These are phyloP conservation scores for Camponotus vicinus DNA, from an alignment of 1,140 invertebrate genomes.

Conservation along the genomic window DNA sequence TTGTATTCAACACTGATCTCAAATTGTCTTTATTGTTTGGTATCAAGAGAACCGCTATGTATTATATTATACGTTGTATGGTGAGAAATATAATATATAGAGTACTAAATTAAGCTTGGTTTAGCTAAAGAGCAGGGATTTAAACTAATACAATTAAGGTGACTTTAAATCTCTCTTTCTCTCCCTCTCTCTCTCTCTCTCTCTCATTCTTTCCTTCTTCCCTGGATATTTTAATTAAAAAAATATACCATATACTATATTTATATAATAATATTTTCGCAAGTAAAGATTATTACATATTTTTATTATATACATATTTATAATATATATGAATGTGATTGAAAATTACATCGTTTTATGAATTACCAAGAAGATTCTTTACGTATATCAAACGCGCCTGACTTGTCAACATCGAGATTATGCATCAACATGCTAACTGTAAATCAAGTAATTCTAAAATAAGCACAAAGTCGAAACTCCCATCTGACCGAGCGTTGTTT, in stretches of 20 bases:
- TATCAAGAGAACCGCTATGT: too few species aligned
- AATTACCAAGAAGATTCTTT: background rate
- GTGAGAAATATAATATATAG: slow-evolving; percentile 5
- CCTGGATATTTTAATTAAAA: background rate
- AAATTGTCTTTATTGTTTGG: too few species aligned
- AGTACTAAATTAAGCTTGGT: too few species aligned
- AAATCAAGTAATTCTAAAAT: background rate
- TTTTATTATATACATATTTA: background rate
- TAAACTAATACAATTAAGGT: background rate
- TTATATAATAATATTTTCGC: background rate
- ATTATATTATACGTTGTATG: too few species aligned
- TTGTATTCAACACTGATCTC: too few species aligned
- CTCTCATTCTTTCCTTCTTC: too few species aligned
- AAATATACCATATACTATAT: background rate
- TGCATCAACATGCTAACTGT: background rate
- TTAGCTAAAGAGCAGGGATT: too few species aligned
- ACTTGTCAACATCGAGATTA: background rate
- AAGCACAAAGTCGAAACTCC: background rate
- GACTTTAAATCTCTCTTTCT: background rate
- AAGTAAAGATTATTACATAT: background rate
- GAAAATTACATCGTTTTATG: background rate
- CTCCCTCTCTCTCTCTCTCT: too few species aligned
- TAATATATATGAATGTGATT: too few species aligned
- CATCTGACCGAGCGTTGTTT: background rate
- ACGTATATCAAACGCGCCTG: too few species aligned